Percentiles rank a stretch among this genome's conserved stretches.
These are phyloP conservation scores for Anarhynchus alexandrinus DNA, from an alignment of 2,113 vertebrate species.

Conservation along the genomic window DNA sequence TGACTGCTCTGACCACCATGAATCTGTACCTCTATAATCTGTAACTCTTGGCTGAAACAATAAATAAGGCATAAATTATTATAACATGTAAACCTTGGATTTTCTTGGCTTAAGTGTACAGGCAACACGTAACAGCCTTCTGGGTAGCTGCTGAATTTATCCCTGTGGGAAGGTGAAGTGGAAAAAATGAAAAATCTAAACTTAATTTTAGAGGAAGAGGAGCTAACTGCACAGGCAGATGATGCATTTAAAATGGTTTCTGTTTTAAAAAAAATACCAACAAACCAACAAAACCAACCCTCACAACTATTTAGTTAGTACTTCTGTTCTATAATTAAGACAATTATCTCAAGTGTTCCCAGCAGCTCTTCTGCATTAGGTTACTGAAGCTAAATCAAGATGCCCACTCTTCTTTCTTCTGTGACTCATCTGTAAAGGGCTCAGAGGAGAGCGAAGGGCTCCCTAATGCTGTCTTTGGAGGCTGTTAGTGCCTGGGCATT, in stretches of 20 bases:
- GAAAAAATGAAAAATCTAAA: not conserved
- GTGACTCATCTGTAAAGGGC: not conserved
- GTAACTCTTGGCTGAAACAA: not conserved
- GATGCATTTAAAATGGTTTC: not conserved
- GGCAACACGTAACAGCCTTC: not conserved
- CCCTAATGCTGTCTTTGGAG: not conserved
- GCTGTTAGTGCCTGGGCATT: not conserved
- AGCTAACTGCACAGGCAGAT: not conserved
- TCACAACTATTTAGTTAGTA: not conserved
- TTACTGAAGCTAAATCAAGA: not conserved
- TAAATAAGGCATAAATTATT: not conserved
- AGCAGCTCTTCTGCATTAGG: not conserved
- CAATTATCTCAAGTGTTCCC: not conserved
- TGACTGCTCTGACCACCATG: not conserved
- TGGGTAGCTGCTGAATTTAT: not conserved
- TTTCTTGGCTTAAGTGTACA: not conserved
- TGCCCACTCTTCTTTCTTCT: not conserved
- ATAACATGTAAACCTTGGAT: not conserved
- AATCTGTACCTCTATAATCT: not conserved
- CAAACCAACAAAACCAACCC: not conserved
- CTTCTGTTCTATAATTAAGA: not conserved
- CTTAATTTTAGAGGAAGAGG: not conserved
- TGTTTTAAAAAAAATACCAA: not conserved
- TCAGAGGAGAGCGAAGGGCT: not conserved
- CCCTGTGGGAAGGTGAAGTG: not conserved